A percentile compares a stretch with the other conserved stretches of the same genome.
These are phyloP conservation scores for Meghimatium bilineatum DNA, from an alignment of 2,888 invertebrate genomes.

Conservation along the genomic window DNA sequence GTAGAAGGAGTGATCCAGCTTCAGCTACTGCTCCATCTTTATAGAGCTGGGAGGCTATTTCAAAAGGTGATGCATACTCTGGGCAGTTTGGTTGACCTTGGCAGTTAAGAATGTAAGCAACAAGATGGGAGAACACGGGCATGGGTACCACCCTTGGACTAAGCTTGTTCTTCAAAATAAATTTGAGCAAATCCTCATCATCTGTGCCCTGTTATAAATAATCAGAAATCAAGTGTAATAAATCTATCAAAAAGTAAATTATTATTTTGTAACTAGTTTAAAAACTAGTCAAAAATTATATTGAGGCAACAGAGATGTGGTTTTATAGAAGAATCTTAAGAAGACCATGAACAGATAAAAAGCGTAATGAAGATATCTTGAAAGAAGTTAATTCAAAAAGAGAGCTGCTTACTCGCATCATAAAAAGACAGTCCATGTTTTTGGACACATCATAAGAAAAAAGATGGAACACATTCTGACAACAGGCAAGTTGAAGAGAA, in stretches of 20 bases:
- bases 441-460: too few relatives aligned
- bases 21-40: slow-evolving; percentile 61
- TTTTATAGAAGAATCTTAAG: too few relatives aligned
- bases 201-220: slow-evolving; percentile 54
- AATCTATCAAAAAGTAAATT: background rate
- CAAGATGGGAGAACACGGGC: slow-evolving; percentile 57
- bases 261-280: background rate
- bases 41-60: slow-evolving; percentile 64
- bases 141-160: slow-evolving; percentile 62
- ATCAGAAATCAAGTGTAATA: slow-evolving; percentile 8
- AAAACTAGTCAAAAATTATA: too few relatives aligned
- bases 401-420: too few relatives aligned
- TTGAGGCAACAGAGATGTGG: too few relatives aligned
- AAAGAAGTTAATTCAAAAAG: too few relatives aligned
- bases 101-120: slow-evolving; percentile 62
- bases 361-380: too few relatives aligned
- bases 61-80: slow-evolving; percentile 54
- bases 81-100: slow-evolving; percentile 52
- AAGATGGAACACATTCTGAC: too few relatives aligned
- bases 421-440: too few relatives aligned
- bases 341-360: too few relatives aligned
- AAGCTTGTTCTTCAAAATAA: slow-evolving; percentile 65
- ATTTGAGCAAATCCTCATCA: slow-evolving; percentile 62
- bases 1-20: slow-evolving; percentile 68
- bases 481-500: too few relatives aligned